Base-by-base conservation (phyloP, 2,113 vertebrate genomes). In the Chaetodon trifascialis region DNA sequence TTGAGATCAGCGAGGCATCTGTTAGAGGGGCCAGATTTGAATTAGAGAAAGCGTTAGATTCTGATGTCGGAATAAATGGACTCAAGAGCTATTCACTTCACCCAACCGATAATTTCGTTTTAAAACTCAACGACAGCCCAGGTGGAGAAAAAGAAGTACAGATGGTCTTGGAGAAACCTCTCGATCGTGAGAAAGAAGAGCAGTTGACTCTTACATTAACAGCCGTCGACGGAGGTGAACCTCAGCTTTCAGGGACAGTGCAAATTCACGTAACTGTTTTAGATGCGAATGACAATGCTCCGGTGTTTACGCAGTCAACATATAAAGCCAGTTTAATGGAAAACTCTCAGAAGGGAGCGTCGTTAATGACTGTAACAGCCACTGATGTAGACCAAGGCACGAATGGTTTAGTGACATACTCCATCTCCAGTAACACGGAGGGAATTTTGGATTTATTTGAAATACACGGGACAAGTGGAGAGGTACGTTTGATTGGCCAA, bases 71-170 rank as follows among this genome's bases (percentile, higher is more conserved):
- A 25, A 73, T 36, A 0, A 96, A 96, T 38, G 55, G 65, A 38
- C 70, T 96, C 7, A 87, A 95, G 17, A 89, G 47, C 7, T 96
- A 96, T 38, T 74, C 76, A 0, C 63, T 96, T 16, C 92, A 90
- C 42, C 83, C 91, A 0, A 88, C 68, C 0, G 76, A 94, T 14
- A 42, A 93, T 87, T 94, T 95, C 34, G 62, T 1, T 52, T 55
- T 95, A 0, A 89, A 87, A 11, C 15, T 90, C 0, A 76, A 86
- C 1, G 70, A n/a, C 36, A 82, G 74, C 0, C 47, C 47, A 16
- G 82, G 89, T 30, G 91, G 92, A 1, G 54, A 40, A 2, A 92
- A 81, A 83, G 73, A 66, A 0, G 83, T 82, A 0, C 91, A 94
- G 19, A 47, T 95, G 72, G 34, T 89, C 0, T 36, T 93, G 11